phyloP scores from a whole-genome alignment of 2,888 invertebrate genomes.

The Dolichomitus sp. region DNA sequence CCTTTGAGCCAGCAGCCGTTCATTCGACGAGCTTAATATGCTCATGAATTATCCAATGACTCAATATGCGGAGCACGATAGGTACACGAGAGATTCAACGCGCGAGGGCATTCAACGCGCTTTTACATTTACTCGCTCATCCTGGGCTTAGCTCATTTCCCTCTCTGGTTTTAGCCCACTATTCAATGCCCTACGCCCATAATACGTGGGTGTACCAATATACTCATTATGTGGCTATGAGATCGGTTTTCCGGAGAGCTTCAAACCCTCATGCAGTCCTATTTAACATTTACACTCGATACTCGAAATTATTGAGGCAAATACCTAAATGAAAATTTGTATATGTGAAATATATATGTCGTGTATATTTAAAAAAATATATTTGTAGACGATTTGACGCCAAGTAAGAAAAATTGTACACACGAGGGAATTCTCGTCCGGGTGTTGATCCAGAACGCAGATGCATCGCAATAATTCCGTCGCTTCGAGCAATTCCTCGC shows the following conservation, averaged over 20 bases:
- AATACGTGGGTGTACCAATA: background rate
- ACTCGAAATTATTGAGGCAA: background rate
- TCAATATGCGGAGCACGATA: background rate
- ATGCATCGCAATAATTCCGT: constrained; percentile 62
- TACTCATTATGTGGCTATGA: background rate
- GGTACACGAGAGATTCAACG: background rate
- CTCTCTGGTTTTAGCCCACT: background rate
- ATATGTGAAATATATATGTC: background rate
- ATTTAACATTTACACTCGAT: background rate
- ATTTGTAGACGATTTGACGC: too few relatives aligned
- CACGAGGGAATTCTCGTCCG: background rate
- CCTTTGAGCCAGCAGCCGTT: background rate
- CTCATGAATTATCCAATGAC: constrained; percentile 4
- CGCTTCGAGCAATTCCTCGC: constrained; percentile 54
- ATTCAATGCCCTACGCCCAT: background rate
- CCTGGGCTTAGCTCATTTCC: background rate
- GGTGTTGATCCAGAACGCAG: constrained; percentile 18
- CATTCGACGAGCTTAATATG: background rate
- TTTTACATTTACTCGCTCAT: background rate
- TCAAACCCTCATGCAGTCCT: background rate
- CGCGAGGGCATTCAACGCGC: background rate
- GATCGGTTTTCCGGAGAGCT: background rate
- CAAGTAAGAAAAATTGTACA: too few relatives aligned
- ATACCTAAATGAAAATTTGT: background rate
- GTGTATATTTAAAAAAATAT: too few relatives aligned